phyloP scores from a whole-genome alignment of 2,113 vertebrate species.

The Chroicocephalus ridibundus region DNA sequence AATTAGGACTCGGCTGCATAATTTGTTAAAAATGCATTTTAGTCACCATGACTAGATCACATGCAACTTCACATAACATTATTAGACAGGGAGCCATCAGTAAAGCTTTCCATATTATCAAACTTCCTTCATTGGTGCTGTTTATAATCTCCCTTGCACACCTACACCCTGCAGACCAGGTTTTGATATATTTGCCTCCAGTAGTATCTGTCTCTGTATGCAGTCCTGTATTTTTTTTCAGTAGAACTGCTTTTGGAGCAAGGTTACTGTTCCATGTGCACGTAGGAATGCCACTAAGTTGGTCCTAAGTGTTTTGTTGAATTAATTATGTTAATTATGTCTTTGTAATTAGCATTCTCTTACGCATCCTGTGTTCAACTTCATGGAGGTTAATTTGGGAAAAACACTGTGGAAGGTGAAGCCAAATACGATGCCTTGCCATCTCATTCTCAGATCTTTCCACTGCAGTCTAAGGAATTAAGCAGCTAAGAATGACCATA shows the following conservation, averaged over 20 bases:
- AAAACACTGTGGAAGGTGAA: not conserved
- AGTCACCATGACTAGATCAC: not conserved
- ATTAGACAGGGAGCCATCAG: not conserved
- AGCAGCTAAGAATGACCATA: not conserved
- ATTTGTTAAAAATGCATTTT: not conserved
- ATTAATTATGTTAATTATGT: not conserved
- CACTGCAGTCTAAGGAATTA: not conserved
- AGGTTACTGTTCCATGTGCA: not conserved
- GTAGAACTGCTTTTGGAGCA: not conserved
- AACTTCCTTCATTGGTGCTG: not conserved
- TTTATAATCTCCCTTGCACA: not conserved
- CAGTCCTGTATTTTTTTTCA: not conserved
- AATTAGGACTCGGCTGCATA: not conserved
- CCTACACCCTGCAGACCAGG: no score
- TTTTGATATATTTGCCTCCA: not conserved
- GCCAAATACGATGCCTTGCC: fast-evolving
- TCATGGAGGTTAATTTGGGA: not conserved
- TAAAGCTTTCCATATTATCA: not conserved
- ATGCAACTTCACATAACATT: not conserved
- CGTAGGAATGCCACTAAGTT: not conserved
- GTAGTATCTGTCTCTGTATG: not conserved
- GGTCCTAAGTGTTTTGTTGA: not conserved
- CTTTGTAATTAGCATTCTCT: not conserved
- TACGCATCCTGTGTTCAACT: not conserved
- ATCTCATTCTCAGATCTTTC: not conserved